A percentile compares a stretch with the other conserved stretches of the same genome.
Evolutionary conservation across 2,888 invertebrate species (phyloP).

Genomic region (Sinhomidia bicolor): DNA sequence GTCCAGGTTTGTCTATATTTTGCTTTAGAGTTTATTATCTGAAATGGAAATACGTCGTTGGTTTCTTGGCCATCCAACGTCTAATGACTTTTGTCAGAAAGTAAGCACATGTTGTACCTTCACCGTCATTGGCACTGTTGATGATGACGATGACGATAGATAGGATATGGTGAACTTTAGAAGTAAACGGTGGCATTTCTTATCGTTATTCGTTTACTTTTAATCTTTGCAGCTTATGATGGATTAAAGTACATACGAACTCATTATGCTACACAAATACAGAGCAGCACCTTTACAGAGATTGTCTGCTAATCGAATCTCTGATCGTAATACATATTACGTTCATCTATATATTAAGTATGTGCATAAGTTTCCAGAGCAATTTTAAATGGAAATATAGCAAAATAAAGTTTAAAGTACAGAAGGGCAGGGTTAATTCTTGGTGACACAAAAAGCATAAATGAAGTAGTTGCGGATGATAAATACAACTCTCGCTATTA

Average conservation of each 20-base stretch:
- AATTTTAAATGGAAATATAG: not conserved
- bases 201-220: not conserved
- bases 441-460: slow-evolving; percentile 26
- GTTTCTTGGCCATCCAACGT: not conserved
- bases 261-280: too few species aligned
- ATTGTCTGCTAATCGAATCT: too few species aligned
- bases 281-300: slow-evolving; percentile 60
- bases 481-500: slow-evolving; percentile 19
- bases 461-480: not conserved
- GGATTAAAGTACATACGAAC: slow-evolving; percentile 19
- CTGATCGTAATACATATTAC: too few species aligned
- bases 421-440: slow-evolving; percentile 66
- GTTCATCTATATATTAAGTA: not conserved
- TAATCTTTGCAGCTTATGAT: slow-evolving; percentile 4
- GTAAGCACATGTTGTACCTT: slow-evolving; percentile 49
- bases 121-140: not conserved
- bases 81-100: slow-evolving; percentile 32
- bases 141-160: too few species aligned
- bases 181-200: not conserved
- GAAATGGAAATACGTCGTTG: not conserved
- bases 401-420: slow-evolving; percentile 61
- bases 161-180: slow-evolving; percentile 10
- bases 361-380: slow-evolving; percentile 40
- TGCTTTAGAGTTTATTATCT: not conserved
- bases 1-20: slow-evolving; percentile 28